Evolutionary conservation across 92 coral and sea anemone genomes (phyloP), one percentile per base, ranked within the genome.

Genomic region (Nematostella vectensis): DNA sequence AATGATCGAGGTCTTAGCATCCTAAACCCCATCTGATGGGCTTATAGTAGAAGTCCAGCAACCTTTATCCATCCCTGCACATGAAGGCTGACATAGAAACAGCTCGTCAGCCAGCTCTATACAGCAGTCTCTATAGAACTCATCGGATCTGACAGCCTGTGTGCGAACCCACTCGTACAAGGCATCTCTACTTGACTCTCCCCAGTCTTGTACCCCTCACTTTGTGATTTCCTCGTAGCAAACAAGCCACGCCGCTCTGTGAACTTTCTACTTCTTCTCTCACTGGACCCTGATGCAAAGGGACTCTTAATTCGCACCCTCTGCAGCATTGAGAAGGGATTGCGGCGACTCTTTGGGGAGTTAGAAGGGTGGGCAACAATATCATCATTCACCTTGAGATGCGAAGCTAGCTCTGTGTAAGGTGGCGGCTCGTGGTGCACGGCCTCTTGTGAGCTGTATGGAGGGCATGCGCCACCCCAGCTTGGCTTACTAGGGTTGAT

Each of bases 361-460:
- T 47, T 50, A 1, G 88, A 71, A 47, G 57, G 65, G 31, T 56
- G 47, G n/a, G 83, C 76, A 10, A 77, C 79, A 21, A 80, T 81
- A 56, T 80, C 95, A 63, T 85, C 88, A 15, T 69, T 74, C 2
- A 80, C 88, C 21, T 73, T 81, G n/a, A 56, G 49, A 27, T 68
- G 68, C 15, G 59, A 23, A 9, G 62, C 70, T 22, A 77, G 88
- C 33, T 61, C 83, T 36, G 84, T 68, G 27, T 87, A 74, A 42
- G 84, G 83, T n/a, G 95, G 95, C 1, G 95, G 95, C 11, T 87
- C 89, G 42, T 78, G 57, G 23, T 42, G 58, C 0, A 66, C 76
- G 30, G 70, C 78, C 29, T 68, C 57, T 67, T 82, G 77, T 16
- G 88, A 66, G 2, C 70, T 77, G 56, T 85, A 85, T 1, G 95